Percentiles rank a stretch among this genome's conserved stretches.
These are phyloP conservation scores for Neosilurus mollespiculum DNA, from an alignment of 2,797 vertebrate genomes.

Conservation along the genomic window DNA sequence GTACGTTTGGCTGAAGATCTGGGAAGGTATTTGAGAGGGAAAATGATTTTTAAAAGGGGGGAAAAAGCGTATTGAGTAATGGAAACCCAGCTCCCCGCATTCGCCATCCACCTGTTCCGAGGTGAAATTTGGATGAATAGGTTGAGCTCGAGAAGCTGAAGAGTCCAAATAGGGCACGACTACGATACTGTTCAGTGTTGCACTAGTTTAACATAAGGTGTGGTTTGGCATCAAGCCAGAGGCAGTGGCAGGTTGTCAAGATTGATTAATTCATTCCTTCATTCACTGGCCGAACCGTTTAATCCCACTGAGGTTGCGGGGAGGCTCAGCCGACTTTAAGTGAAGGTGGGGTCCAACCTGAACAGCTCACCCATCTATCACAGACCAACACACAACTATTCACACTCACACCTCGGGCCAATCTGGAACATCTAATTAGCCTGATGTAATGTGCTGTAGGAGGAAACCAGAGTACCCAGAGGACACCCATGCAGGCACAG, in stretches of 20 bases:
- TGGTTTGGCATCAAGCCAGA: neutral
- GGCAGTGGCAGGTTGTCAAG: neutral
- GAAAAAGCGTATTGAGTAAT: constrained; percentile 2
- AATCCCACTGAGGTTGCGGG: no score
- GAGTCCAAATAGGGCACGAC: neutral
- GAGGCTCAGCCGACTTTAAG: no score
- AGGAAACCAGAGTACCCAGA: no score
- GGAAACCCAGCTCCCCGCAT: neutral
- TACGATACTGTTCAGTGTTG: neutral
- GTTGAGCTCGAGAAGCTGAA: neutral
- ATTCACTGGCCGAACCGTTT: no score
- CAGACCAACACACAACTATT: no score
- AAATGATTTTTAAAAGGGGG: constrained; percentile 20
- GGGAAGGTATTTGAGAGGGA: constrained; percentile 22
- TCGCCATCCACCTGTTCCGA: constrained; percentile 11
- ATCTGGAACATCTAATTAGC: no score
- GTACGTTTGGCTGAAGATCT: constrained; percentile 16
- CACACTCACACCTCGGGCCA: no score
- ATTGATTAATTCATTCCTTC: no score
- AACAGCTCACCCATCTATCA: no score
- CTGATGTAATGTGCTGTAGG: no score
- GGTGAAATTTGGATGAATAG: neutral
- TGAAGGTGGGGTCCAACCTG: no score
- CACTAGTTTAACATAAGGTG: neutral
- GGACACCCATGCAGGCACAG: no score